Evolutionary conservation across 92 coral and sea anemone species (phyloP).

Genomic region (Paragorgia papillata): DNA sequence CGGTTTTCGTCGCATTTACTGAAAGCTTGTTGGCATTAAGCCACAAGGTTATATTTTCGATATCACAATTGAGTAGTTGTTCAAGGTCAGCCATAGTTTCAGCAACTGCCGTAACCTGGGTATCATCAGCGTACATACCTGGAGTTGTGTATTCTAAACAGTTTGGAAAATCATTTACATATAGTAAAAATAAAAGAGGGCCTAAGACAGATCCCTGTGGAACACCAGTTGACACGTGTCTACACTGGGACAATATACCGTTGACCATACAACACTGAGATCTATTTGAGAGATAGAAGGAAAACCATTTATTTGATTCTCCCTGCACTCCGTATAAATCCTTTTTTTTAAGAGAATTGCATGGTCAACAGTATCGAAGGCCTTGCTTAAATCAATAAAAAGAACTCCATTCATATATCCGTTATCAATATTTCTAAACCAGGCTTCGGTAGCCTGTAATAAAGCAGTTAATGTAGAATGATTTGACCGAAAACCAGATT

Average conservation of each 20-base stretch:
- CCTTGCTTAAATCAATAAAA: background rate
- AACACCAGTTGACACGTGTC: background rate
- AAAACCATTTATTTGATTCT: background rate
- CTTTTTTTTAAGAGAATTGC: background rate
- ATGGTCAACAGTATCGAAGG: constrained; percentile 1
- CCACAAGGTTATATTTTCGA: background rate
- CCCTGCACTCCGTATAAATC: background rate
- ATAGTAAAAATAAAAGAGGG: background rate
- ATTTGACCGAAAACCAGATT: too few relatives aligned
- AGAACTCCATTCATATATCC: too few relatives aligned
- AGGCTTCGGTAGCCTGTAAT: too few relatives aligned
- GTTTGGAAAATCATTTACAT: background rate
- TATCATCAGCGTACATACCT: too few relatives aligned
- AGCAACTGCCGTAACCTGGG: too few relatives aligned
- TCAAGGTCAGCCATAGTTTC: too few relatives aligned
- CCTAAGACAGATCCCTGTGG: background rate
- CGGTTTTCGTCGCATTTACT: background rate
- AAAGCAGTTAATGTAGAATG: too few relatives aligned
- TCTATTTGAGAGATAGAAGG: background rate
- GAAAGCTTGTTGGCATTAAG: background rate
- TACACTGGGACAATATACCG: background rate
- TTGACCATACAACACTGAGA: background rate
- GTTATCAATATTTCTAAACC: too few relatives aligned
- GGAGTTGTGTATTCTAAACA: background rate
- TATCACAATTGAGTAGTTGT: too few relatives aligned